Evolutionary conservation across 1,140 invertebrate genomes (phyloP), one percentile per base, ranked within the genome.

Genomic region (Drosophila chauvacae): DNA sequence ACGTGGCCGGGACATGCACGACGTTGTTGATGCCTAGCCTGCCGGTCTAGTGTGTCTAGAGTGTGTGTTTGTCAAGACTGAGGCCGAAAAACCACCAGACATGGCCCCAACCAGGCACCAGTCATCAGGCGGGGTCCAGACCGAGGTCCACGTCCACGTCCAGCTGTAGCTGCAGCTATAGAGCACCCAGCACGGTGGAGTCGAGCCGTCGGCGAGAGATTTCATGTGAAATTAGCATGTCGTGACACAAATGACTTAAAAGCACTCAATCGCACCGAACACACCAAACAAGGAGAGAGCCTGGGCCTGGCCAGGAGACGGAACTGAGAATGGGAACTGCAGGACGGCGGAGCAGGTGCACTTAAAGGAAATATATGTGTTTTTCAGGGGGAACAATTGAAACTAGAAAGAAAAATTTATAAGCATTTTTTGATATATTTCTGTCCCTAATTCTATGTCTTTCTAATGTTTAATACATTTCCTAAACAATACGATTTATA

Each of bases 171-270:
- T 55, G 7, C 33, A 66, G 62, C 35, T 30, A 30, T 45, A 70
- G 66, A 64, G 80, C 26, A 44, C 33, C 50, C 60, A 47, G 64
- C 42, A 69, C 58, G 75, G 45, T 75, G 85, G 64, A 84, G 62
- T 45, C 47, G 33, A 62, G 74, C 77, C 81, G 79, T 73, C 86
- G 87, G 81, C 81, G 77, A 81, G 86, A 90, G 86, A 85, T 90
- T 90, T 90, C 85, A 90, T 90, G 86, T 90, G 85, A 90, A 90
- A 90, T 90, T 90, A 90, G 85, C 85, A 90, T 90, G 85, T 90
- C 85, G 85, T 90, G 85, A 90, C 85, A 90, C 85, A 90, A 90
- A 90, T 90, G 85, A 90, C 85, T 90, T 90, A 90, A 90, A 90
- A 90, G 81, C 85, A 90, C 86, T 90, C 85, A 90, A 90, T 90